A percentile compares a stretch with the other conserved stretches of the same genome.
These are phyloP conservation scores for Lagria hirta DNA, from an alignment of 2,888 invertebrate species.

Conservation along the genomic window DNA sequence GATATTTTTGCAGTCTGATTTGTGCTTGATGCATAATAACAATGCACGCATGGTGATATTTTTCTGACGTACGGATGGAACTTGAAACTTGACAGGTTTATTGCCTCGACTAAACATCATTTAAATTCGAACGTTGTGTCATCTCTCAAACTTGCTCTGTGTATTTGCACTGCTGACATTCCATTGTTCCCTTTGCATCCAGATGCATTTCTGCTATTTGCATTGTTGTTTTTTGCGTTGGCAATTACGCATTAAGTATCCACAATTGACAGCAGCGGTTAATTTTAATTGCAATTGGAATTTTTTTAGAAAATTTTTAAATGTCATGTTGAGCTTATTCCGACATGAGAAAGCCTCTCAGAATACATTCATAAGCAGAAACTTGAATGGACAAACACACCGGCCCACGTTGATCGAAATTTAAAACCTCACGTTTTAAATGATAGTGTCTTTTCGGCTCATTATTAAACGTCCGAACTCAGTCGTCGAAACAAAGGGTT, in stretches of 20 bases:
- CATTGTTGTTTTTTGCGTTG: conserved; percentile 26
- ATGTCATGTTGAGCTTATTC: no score
- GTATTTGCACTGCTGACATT: conserved; percentile 37
- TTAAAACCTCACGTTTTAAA: conserved; percentile 28
- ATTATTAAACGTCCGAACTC: conserved; percentile 48
- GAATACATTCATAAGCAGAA: conserved; percentile 15
- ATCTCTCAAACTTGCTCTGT: conserved; percentile 44
- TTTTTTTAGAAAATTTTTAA: no score
- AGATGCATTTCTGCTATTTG: conserved; percentile 36
- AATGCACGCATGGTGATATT: conserved; percentile 45
- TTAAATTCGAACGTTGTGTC: conserved; percentile 51
- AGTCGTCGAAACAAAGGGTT: conserved; percentile 52
- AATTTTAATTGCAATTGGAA: no score
- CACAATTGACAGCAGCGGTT: conserved; percentile 7
- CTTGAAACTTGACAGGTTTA: conserved; percentile 50
- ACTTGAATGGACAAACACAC: conserved; percentile 20
- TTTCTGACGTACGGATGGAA: conserved; percentile 46
- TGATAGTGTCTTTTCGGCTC: conserved; percentile 42
- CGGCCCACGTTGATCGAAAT: conserved; percentile 27
- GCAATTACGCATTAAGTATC: conserved; percentile 11
- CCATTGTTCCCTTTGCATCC: conserved; percentile 39
- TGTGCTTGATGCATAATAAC: conserved; percentile 45
- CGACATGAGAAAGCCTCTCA: no score
- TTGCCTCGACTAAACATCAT: conserved; percentile 50
- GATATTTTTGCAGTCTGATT: conserved; percentile 35